Evolutionary conservation across 2,888 invertebrate genomes (phyloP), one percentile per base, ranked within the genome.

Genomic region (Campoletis raptor): DNA sequence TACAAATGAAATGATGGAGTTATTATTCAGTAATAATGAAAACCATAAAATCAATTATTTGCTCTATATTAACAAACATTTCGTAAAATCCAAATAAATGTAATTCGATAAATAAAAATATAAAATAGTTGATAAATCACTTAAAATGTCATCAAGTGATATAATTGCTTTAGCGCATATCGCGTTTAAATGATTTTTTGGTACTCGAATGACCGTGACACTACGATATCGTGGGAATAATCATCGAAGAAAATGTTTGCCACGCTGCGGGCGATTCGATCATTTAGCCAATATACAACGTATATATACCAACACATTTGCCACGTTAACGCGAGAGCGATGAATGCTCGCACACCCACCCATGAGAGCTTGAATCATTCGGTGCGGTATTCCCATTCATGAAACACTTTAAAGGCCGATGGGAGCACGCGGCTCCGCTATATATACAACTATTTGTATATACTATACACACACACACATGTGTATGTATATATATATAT

Each of bases 371-470:
- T 77, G 83, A 83, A 86, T 86, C 86, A 86, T 86, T 86, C 86
- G 86, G 80, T 76, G 83, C 54, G 81, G 72, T 73, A 81, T 81
- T 73, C 69, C 80, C 86, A 86, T 86, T 86, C 86, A 86, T 86
- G 86, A 86, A 86, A 83, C 86, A 81, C 80, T 86, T 81, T 83
- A 83, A 81, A 83, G 80, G 66, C 69, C 76, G 77, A 74, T 52
- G 52, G 21, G 54, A 72, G 74, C 85, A 67, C 79, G 61, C 79
- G 66, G 52, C 64, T 37, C 74, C 30, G 61, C 18, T 70, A 70
- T 30, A 61, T 18, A 67, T 40, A 30, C 12, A 10, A 21, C 18
- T n/a, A 21, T 70, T 5, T 42, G 3, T 70, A 37, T 45, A 69
- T 69, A 57, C 30, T 30, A 30, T 30, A 30, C 30, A 30, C 30